Evolutionary conservation across 2,888 invertebrate species (phyloP), one percentile per base, ranked within the genome.

Genomic region (Tipula lateralis): DNA sequence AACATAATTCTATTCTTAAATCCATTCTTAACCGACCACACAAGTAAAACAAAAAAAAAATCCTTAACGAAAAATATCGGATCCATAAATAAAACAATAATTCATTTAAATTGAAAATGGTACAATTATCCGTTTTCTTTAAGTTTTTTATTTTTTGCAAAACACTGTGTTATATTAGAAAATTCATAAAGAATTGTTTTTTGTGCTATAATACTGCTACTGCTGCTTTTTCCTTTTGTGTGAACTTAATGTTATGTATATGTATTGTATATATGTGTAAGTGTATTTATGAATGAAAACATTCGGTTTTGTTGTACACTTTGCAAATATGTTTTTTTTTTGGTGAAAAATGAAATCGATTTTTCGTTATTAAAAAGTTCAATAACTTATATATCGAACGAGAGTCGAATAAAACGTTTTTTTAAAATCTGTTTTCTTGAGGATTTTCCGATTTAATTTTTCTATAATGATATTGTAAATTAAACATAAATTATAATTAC

Each of bases 81-180:
- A 66, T 66, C 66, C 66, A 66, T 66, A 66, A 66, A 66, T 66
- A 66, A 66, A 66, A 66, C 66, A 66, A 66, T 24, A 19, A 66
- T 66, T 66, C 66, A 66, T 66, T 66, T 66, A 66, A 66, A 24
- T 66, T 66, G 66, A 24, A 66, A 66, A 66, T 66, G 66, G 24
- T 12, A 66, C 66, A 66, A 66, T 66, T 66, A 66, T 66, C 66
- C 24, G 19, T 66, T 66, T 66, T 24, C 66, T 66, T 16, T 24
- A 66, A 66, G 66, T 66, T 66, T 66, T 44, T 66, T 24, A 24
- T 66, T 66, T 66, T 44, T 66, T 24, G 24, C 7, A 66, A 66
- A 66, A 66, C 24, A 24, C 66, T 24, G 66, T 50, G 4, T 66
- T 66, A 24, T 66, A 66, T 66, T 66, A 24, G 66, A 66, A 66